Evolutionary conservation across 2,113 vertebrate genomes (phyloP).

Genomic region (human): DNA sequence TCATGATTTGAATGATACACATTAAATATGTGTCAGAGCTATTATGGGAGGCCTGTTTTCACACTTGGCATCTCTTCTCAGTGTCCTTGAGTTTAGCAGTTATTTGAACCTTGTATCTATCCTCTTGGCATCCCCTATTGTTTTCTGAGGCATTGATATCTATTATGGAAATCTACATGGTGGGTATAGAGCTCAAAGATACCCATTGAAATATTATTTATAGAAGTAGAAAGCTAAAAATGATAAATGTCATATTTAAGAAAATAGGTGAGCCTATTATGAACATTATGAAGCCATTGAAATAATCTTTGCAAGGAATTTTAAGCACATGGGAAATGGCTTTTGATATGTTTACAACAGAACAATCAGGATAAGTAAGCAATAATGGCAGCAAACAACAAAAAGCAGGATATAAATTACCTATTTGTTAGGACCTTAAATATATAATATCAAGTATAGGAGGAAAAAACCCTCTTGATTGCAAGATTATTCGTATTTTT

Average conservation of each 20-base stretch:
- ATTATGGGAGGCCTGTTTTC: not conserved
- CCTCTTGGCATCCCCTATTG: not conserved
- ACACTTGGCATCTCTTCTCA: not conserved
- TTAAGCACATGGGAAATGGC: not conserved
- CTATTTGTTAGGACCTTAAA: not conserved
- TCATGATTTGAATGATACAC: not conserved
- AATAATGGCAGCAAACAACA: not conserved
- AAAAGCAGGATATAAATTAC: not conserved
- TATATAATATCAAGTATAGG: not conserved
- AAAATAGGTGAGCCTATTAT: not conserved
- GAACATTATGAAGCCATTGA: not conserved
- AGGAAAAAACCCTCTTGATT: not conserved
- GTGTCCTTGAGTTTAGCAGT: not conserved
- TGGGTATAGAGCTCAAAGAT: not conserved
- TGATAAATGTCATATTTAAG: not conserved
- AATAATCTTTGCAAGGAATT: constrained; percentile 34
- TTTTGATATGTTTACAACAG: not conserved
- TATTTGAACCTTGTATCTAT: not conserved
- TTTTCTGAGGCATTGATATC: not conserved
- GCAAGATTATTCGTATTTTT: not conserved
- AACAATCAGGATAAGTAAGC: not conserved
- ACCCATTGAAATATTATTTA: not conserved
- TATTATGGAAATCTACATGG: not conserved
- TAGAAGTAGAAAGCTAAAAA: not conserved
- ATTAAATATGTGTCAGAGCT: not conserved